Conservation (phyloP, 2,797 vertebrate genomes). For the Mergus octosetaceus region DNA sequence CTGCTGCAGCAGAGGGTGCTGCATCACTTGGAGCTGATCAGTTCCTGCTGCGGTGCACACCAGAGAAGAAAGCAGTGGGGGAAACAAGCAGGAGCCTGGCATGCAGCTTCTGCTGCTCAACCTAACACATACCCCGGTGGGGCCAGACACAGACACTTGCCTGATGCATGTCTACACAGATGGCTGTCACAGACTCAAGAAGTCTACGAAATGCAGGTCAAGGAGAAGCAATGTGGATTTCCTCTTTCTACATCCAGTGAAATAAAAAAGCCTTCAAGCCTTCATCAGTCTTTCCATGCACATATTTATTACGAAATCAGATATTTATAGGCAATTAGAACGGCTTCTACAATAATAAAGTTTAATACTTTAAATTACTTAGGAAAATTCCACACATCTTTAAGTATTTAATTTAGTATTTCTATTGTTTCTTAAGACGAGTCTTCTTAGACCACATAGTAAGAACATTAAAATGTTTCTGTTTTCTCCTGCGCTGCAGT, state of each 20-base stretch:
- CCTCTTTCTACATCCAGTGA: background rate
- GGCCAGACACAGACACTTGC: fast-evolving
- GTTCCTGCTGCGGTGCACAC: background rate
- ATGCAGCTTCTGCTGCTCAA: background rate
- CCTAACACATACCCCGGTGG: background rate
- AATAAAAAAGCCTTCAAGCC: constrained; percentile 18
- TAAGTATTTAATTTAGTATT: constrained; percentile 35
- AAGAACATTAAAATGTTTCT: constrained; percentile 42
- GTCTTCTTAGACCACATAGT: constrained; percentile 19
- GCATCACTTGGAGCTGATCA: background rate
- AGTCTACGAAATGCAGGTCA: fast-evolving
- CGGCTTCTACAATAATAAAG: constrained; percentile 32
- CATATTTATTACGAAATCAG: constrained; percentile 72
- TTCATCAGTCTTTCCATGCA: constrained; percentile 48
- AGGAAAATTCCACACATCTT: constrained; percentile 15
- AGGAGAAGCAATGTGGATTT: background rate
- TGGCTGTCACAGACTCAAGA: background rate
- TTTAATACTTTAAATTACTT: constrained; percentile 66
- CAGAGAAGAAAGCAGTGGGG: background rate
- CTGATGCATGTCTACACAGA: background rate
- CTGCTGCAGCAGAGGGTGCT: background rate
- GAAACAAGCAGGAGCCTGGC: background rate
- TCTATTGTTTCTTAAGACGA: constrained; percentile 1
- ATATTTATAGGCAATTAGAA: constrained; percentile 22
- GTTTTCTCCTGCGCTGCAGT: background rate